phyloP scores from a whole-genome alignment of 2,797 vertebrate genomes.

The Vultur gryphus region DNA sequence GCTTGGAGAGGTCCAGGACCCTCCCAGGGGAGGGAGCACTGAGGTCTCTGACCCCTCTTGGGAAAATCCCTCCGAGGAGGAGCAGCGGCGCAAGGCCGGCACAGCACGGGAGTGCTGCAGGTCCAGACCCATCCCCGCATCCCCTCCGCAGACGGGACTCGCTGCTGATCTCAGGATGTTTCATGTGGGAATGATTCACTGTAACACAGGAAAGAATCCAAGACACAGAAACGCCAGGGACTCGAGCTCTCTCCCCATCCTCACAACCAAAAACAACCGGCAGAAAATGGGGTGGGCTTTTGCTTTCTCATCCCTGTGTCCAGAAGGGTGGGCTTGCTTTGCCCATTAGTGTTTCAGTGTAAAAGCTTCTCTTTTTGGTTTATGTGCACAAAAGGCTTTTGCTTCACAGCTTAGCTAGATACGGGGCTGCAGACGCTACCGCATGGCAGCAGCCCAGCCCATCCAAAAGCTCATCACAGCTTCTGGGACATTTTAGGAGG shows the following conservation, averaged over 20 bases:
- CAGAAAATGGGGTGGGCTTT: neutral
- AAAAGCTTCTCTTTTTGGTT: slow-evolving; percentile 70
- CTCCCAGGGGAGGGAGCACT: neutral
- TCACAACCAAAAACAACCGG: neutral
- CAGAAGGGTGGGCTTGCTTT: neutral
- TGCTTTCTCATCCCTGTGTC: neutral
- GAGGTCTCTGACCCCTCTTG: neutral
- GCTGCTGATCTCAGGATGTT: neutral
- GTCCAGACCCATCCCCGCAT: neutral
- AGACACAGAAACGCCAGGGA: neutral
- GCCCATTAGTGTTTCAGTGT: neutral
- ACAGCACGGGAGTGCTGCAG: neutral
- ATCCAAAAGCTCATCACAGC: neutral
- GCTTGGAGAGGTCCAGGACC: neutral
- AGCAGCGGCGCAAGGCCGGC: neutral
- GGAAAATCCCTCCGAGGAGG: neutral
- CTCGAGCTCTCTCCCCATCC: too few relatives aligned
- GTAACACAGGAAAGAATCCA: neutral
- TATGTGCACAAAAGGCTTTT: slow-evolving; percentile 62
- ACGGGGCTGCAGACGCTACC: neutral
- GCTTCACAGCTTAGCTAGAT: slow-evolving; percentile 54
- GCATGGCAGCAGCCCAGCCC: neutral
- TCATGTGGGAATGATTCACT: accelerated
- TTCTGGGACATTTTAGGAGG: neutral
- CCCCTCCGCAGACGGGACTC: neutral